Conservation (phyloP, 2,797 vertebrate species). For the Oophaga sylvatica region DNA sequence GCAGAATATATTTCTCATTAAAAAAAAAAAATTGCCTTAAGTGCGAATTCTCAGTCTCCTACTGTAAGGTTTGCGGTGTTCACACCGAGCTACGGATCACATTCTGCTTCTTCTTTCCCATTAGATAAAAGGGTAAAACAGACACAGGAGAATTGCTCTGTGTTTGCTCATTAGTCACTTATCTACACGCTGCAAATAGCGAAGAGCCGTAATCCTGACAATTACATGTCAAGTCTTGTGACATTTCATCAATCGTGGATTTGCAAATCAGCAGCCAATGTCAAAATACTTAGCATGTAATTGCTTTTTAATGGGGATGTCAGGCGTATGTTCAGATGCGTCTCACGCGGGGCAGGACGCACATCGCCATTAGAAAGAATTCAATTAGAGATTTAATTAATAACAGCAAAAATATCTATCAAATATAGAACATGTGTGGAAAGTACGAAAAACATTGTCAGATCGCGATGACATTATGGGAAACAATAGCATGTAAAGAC, state of each 20-base stretch:
- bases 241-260: conserved; percentile 48
- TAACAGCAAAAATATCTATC: not conserved
- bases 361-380: not conserved
- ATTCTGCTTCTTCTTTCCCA: not conserved
- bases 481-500: not conserved
- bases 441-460: not conserved
- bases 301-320: conserved; percentile 50
- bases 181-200: conserved; percentile 8
- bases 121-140: not conserved
- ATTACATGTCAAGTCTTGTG: conserved; percentile 29
- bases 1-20: not conserved
- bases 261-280: not conserved
- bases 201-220: conserved; percentile 34
- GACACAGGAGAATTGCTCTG: not conserved
- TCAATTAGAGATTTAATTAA: conserved; percentile 37
- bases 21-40: not conserved
- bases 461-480: not conserved
- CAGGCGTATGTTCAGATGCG: conserved; percentile 42
- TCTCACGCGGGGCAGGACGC: conserved; percentile 27
- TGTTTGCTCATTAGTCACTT: conserved; percentile 15
- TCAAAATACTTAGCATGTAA: conserved; percentile 15
- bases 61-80: not conserved
- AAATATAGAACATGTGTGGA: not conserved
- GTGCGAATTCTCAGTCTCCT: not conserved
- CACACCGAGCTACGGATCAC: not conserved